A percentile compares a stretch with the other conserved stretches of the same genome.
Conservation (phyloP, 2,113 vertebrate species). For the Sphyrna mokarran region DNA sequence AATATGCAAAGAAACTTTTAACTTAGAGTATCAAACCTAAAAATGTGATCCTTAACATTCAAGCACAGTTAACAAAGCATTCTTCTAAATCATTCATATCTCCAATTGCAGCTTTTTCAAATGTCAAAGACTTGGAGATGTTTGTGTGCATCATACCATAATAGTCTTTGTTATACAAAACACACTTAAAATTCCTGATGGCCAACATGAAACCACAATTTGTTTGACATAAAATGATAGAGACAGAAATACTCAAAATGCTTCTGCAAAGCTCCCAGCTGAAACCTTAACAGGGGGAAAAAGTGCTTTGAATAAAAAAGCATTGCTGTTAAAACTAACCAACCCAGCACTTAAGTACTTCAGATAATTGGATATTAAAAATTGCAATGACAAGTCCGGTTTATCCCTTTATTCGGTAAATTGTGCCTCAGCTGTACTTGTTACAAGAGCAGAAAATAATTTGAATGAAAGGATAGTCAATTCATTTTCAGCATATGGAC, state of each 20-base stretch:
- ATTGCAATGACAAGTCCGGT: background rate
- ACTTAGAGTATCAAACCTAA: too few species aligned
- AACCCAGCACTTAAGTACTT: background rate
- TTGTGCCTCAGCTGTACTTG: background rate
- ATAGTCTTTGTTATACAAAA: background rate
- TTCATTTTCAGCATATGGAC: background rate
- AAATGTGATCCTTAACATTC: background rate
- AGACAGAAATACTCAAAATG: background rate
- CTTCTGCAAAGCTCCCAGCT: background rate
- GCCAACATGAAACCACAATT: background rate
- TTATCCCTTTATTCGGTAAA: background rate
- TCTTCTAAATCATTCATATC: background rate
- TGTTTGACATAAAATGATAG: background rate
- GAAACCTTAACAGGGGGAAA: background rate
- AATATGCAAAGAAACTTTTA: background rate
- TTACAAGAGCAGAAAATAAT: too few species aligned
- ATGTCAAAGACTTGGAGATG: background rate
- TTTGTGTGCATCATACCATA: background rate
- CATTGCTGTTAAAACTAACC: background rate
- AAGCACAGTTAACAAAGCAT: background rate
- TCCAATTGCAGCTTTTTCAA: background rate
- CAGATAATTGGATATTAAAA: background rate
- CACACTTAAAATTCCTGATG: background rate
- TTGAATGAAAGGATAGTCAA: background rate
- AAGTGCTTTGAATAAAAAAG: background rate